Percentiles rank a stretch among this genome's conserved stretches.
These are phyloP conservation scores for Lethenteron reissneri DNA, from an alignment of 2,113 vertebrate genomes.

Conservation along the genomic window DNA sequence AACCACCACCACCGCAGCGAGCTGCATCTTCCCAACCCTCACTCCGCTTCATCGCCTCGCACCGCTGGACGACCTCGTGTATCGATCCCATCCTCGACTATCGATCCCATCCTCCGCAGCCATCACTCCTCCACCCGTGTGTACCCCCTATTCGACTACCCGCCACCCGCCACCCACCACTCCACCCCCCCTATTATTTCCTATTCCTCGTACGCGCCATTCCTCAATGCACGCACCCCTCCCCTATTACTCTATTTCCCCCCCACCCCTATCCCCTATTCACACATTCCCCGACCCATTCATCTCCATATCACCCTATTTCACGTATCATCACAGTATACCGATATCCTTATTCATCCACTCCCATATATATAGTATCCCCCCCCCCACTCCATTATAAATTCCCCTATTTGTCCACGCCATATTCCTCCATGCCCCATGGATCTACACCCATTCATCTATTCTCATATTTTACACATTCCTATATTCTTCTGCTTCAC, in stretches of 20 bases:
- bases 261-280: not conserved
- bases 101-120: not conserved
- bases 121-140: not conserved
- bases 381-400: too few species aligned
- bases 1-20: too few species aligned
- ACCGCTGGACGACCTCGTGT: too few species aligned
- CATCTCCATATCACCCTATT: too few species aligned
- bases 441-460: too few species aligned
- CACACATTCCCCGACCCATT: too few species aligned
- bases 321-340: not conserved
- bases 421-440: too few species aligned
- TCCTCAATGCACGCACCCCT: not conserved
- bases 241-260: not conserved
- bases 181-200: not conserved
- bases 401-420: too few species aligned
- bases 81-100: not conserved
- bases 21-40: too few species aligned
- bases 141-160: not conserved
- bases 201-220: not conserved
- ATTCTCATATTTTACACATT: too few species aligned
- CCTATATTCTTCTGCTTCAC: too few species aligned
- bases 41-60: too few species aligned
- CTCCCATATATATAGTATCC: not conserved
- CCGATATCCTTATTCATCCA: not conserved
- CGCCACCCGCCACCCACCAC: not conserved